Conservation (phyloP, 2,797 vertebrate genomes). For the Nannoperca obscura region DNA sequence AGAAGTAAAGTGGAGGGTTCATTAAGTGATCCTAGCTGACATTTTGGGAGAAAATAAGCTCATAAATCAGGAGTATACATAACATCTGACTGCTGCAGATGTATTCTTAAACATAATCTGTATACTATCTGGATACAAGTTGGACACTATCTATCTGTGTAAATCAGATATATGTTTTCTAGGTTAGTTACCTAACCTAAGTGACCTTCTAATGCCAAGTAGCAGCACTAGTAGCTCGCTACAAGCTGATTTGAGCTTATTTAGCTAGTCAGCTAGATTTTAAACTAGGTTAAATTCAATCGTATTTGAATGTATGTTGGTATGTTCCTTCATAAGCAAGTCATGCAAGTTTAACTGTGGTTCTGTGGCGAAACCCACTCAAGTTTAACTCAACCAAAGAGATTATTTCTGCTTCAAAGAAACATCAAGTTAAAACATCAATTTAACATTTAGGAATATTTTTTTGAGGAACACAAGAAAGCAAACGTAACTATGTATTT, state of each 20-base stretch:
- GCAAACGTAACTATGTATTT: accelerated
- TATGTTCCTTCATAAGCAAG: not conserved
- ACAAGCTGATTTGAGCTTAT: not conserved
- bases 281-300: not conserved
- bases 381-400: conserved; percentile 8
- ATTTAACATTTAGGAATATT: not conserved
- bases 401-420: conserved; percentile 18
- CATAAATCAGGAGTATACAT: not conserved
- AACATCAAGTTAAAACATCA: not conserved
- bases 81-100: not conserved
- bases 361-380: not conserved
- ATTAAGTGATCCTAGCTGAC: not conserved
- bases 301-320: not conserved
- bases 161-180: not conserved
- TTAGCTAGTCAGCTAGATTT: too few species aligned
- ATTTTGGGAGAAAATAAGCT: not conserved
- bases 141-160: not conserved
- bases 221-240: not conserved
- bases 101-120: not conserved
- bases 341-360: not conserved
- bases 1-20: not conserved
- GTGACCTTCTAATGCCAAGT: not conserved
- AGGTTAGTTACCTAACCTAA: not conserved
- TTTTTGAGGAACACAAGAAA: conserved; percentile 1
- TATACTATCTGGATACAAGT: not conserved